Evolutionary conservation across 2,113 vertebrate species (phyloP).

Genomic region (Rhabdomys dilectus): DNA sequence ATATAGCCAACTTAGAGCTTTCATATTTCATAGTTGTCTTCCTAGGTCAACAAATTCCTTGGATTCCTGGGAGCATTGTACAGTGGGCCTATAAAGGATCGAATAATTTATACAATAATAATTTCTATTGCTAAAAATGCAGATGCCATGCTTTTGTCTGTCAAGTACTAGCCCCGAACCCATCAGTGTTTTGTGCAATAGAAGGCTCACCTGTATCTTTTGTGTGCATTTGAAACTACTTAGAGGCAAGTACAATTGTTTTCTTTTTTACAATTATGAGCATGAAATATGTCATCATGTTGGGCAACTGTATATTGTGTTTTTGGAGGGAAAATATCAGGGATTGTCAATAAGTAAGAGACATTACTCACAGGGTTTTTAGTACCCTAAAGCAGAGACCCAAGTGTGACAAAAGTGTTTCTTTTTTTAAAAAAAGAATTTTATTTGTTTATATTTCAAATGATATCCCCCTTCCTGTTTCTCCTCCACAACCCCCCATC

Average conservation of each 20-base stretch:
- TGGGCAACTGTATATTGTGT: constrained; percentile 71
- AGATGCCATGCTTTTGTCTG: constrained; percentile 79
- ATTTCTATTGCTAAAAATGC: constrained; percentile 70
- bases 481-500: too few relatives aligned
- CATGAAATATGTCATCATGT: constrained; percentile 71
- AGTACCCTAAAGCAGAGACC: constrained; percentile 83
- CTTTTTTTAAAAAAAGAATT: background rate
- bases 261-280: constrained; percentile 28
- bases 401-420: constrained; percentile 74
- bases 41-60: constrained; percentile 62
- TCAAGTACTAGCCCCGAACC: constrained; percentile 72
- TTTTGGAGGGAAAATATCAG: constrained; percentile 60
- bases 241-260: background rate
- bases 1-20: constrained; percentile 73
- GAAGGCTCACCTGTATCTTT: background rate
- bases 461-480: too few relatives aligned
- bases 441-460: too few relatives aligned
- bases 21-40: constrained; percentile 79
- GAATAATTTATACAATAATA: constrained; percentile 56
- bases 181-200: background rate
- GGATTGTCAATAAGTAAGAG: constrained; percentile 58
- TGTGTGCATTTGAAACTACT: background rate
- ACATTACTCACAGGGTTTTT: constrained; percentile 4
- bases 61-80: constrained; percentile 68
- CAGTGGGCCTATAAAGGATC: constrained; percentile 72